Evolutionary conservation across 1,140 invertebrate species (phyloP).

Genomic region (Philopotamus ludificatus): DNA sequence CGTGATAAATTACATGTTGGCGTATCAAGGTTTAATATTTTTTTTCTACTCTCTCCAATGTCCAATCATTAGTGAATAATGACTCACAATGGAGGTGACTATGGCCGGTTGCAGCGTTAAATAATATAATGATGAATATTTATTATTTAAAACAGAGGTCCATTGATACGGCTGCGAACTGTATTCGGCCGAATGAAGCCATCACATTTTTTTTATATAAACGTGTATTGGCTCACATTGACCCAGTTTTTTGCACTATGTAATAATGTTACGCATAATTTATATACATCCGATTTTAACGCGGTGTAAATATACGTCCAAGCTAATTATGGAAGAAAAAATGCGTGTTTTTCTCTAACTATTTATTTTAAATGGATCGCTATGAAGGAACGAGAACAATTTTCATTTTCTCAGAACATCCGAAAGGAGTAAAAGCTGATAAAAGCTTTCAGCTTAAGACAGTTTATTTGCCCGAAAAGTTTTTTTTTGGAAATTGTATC

Average conservation of each 20-base stretch:
- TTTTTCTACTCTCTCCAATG: not conserved
- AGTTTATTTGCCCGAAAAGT: too few relatives aligned
- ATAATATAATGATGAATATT: not conserved
- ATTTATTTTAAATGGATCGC: too few relatives aligned
- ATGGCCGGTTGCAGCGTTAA: not conserved
- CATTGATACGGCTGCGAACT: not conserved
- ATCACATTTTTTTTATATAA: not conserved
- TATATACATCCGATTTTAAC: too few relatives aligned
- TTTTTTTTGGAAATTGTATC: too few relatives aligned
- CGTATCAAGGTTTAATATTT: not conserved
- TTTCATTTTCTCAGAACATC: too few relatives aligned
- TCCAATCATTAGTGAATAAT: not conserved
- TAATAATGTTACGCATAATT: too few relatives aligned
- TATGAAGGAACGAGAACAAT: too few relatives aligned
- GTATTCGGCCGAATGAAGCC: not conserved
- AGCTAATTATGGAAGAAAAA: too few relatives aligned
- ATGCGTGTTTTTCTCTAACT: too few relatives aligned
- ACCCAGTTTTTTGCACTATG: not conserved
- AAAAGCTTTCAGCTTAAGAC: too few relatives aligned
- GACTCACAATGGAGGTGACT: not conserved
- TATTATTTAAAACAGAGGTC: not conserved
- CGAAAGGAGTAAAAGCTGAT: too few relatives aligned
- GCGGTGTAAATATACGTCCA: too few relatives aligned
- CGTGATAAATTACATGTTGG: not conserved
- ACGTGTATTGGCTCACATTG: not conserved